Base-by-base conservation (phyloP, 2,797 vertebrate genomes). In the Craterocephalus amniculus region DNA sequence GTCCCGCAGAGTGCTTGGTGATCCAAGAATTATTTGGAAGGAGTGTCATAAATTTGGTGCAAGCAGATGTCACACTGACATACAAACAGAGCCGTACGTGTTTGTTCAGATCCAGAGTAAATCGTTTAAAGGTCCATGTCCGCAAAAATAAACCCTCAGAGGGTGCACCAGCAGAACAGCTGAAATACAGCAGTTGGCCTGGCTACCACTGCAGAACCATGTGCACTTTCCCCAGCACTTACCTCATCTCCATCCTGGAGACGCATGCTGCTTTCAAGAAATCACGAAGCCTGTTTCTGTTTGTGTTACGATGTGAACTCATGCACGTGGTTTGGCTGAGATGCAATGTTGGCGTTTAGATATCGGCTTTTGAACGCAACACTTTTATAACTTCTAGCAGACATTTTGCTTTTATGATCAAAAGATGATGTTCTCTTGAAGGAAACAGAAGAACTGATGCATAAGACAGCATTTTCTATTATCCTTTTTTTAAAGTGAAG, bases 41-140 rank as follows among this genome's bases (percentile, higher is more conserved):
- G 78, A 24, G 43, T 55, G 52, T 69, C 49, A 52, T 74, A 63
- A 70, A 66, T 68, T 11, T 45, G 45, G 14, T 4, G 11, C n/a
- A 31, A 72, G 61, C 0, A 2, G 24, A 26, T 22, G 24, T 26
- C n/a, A 48, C 27, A 10, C 18, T 2, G 8, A 40, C 49, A 35
- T 58, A 56, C 38, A 63, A 31, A 57, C 70, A 12, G 32, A 4
- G 63, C 54, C n/a, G 48, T 76, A 32, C 78, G 84, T 63, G 57
- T 67, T 63, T 43, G 49, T 13, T 70, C 48, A 51, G 67, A 55
- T 59, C 59, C 69, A 84, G 69, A 71, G 35, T 72, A 85, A 88
- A 83, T 65, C 24, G 31, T 69, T 72, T 83, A 70, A 86, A 83
- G 72, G 57, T 63, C 64, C 49, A 4, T 40, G 70, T 78, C 73